phyloP scores from a whole-genome alignment of 2,888 invertebrate species.

The Phengaris arion region DNA sequence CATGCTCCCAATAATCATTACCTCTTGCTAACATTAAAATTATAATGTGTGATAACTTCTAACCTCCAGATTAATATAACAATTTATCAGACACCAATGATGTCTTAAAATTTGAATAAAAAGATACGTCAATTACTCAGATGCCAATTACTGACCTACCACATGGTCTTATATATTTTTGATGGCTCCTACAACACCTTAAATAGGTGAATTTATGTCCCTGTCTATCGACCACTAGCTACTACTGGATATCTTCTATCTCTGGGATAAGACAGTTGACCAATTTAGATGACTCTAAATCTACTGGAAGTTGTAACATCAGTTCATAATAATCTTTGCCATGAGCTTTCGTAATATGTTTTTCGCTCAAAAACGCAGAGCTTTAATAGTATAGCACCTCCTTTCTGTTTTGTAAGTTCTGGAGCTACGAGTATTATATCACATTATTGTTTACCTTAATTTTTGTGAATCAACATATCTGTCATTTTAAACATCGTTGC shows the following conservation, averaged over 20 bases:
- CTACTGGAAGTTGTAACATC: too few relatives aligned
- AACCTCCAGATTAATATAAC: neutral
- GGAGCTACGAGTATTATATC: neutral
- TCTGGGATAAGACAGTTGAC: too few relatives aligned
- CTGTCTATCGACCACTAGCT: too few relatives aligned
- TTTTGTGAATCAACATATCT: neutral
- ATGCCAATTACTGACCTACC: neutral
- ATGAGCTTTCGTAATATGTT: too few relatives aligned
- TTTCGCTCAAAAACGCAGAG: too few relatives aligned
- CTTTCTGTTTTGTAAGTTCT: neutral
- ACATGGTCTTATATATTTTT: neutral
- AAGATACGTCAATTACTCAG: neutral
- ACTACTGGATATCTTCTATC: too few relatives aligned
- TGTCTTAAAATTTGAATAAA: neutral
- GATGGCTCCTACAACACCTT: too few relatives aligned
- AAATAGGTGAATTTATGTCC: too few relatives aligned
- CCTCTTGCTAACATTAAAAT: conserved; percentile 1
- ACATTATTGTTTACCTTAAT: neutral
- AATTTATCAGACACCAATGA: neutral
- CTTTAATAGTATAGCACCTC: too few relatives aligned
- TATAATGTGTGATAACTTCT: neutral
- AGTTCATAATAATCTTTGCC: too few relatives aligned
- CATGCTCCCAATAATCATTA: neutral
- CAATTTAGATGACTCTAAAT: too few relatives aligned
- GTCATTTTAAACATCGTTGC: neutral